phyloP scores from a whole-genome alignment of 53 echinoderm and acorn worm genomes.

The Astropecten irregularis region DNA sequence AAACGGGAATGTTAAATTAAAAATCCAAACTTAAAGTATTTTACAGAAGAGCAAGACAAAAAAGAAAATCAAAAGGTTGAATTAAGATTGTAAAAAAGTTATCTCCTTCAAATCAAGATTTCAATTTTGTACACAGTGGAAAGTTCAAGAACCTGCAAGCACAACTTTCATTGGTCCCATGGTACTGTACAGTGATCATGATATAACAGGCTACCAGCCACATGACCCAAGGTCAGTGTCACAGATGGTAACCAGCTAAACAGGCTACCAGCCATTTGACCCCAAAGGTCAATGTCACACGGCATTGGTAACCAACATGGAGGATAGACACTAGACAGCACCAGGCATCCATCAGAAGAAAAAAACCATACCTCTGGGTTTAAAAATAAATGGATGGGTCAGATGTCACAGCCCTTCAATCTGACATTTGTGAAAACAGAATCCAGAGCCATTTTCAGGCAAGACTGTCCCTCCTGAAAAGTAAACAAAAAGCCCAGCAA shows the following conservation, averaged over 20 bases:
- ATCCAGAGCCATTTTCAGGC: background rate
- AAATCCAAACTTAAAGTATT: background rate
- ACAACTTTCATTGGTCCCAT: too few relatives aligned
- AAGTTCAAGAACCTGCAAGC: too few relatives aligned
- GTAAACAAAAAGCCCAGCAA: background rate
- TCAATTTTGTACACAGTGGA: too few relatives aligned
- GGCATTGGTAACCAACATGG: background rate
- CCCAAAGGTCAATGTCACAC: too few relatives aligned
- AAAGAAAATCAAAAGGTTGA: background rate
- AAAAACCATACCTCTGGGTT: background rate
- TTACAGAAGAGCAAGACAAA: background rate
- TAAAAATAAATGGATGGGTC: background rate
- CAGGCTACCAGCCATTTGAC: too few relatives aligned
- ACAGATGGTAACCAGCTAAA: background rate
- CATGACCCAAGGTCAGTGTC: too few relatives aligned
- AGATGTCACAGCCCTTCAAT: background rate
- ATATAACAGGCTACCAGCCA: too few relatives aligned
- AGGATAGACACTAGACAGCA: background rate
- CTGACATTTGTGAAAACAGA: background rate
- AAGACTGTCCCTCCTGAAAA: background rate
- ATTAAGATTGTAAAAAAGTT: background rate
- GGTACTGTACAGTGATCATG: too few relatives aligned
- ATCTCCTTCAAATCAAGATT: too few relatives aligned
- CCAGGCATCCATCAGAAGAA: background rate
- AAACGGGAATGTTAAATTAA: slow-evolving; percentile 53